Evolutionary conservation across 2,888 invertebrate genomes (phyloP).

Genomic region (Pomacea canaliculata): DNA sequence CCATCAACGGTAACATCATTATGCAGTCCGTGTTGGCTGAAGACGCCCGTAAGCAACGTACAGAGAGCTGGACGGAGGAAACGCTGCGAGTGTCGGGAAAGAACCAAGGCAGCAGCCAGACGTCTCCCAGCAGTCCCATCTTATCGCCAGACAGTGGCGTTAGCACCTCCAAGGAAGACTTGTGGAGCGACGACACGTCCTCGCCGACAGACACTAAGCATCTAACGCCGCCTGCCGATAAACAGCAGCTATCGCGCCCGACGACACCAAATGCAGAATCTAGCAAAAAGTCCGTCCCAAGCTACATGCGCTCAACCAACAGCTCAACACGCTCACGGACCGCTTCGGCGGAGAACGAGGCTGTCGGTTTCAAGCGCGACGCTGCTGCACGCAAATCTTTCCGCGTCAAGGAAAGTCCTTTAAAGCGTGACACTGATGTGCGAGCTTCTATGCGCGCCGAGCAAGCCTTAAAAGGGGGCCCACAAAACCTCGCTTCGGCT

Average conservation of each 20-base stretch:
- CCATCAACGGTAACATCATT: constrained; percentile 17
- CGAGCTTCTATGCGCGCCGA: constrained; percentile 41
- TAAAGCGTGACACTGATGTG: constrained; percentile 33
- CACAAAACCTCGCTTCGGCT: constrained; percentile 29
- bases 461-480: constrained; percentile 27
- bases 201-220: constrained; percentile 26
- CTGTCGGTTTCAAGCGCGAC: constrained; percentile 25
- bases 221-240: constrained; percentile 17
- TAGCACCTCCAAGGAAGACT: constrained; percentile 54
- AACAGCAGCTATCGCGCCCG: constrained; percentile 23
- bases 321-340: constrained; percentile 41
- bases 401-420: constrained; percentile 25
- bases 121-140: constrained; percentile 25
- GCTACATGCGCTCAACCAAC: constrained; percentile 58
- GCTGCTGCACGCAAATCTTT: constrained; percentile 29
- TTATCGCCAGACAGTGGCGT: constrained; percentile 56
- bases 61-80: constrained; percentile 59
- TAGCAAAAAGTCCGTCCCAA: constrained; percentile 48
- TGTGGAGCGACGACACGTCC: constrained; percentile 41
- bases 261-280: constrained; percentile 31
- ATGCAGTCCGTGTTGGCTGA: constrained; percentile 41
- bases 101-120: constrained; percentile 39
- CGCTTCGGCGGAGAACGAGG: constrained; percentile 21
- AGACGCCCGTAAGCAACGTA: constrained; percentile 53
- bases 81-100: constrained; percentile 41